These are phyloP conservation scores for Gnatocerus cornutus DNA, from an alignment of 2,888 invertebrate species.

Conservation along the genomic window DNA sequence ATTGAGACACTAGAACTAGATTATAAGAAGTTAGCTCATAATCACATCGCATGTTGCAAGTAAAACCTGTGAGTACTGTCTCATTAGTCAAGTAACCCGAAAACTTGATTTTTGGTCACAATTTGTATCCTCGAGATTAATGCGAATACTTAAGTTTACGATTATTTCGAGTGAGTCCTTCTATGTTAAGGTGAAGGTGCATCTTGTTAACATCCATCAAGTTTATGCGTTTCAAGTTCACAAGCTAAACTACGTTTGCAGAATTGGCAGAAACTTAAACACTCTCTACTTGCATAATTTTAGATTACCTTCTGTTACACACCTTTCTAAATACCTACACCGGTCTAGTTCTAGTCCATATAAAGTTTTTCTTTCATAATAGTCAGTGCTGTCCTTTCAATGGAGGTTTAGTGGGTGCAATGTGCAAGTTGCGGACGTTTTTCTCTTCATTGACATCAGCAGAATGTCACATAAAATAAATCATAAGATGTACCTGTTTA, in stretches of 20 bases:
- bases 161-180: constrained; percentile 12
- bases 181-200: constrained; percentile 36
- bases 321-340: constrained; percentile 37
- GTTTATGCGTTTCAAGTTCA: constrained; percentile 6
- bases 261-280: constrained; percentile 5
- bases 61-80: no score
- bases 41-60: no score
- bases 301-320: constrained; percentile 34
- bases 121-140: not conserved
- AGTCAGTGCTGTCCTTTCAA: constrained; percentile 13
- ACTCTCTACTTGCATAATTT: constrained; percentile 37
- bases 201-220: constrained; percentile 2
- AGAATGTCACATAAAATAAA: constrained; percentile 15
- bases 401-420: constrained; percentile 26
- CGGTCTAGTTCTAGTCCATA: constrained; percentile 21
- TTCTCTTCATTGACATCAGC: constrained; percentile 2
- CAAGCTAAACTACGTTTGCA: not conserved
- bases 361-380: constrained; percentile 35
- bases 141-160: constrained; percentile 2
- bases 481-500: constrained; percentile 11
- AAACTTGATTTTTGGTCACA: no score
- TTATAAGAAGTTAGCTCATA: no score
- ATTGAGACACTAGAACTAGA: no score
- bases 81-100: no score
- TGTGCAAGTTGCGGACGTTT: constrained; percentile 21